Base-by-base conservation (phyloP, 2,113 vertebrate genomes). In the Clarias magur region DNA sequence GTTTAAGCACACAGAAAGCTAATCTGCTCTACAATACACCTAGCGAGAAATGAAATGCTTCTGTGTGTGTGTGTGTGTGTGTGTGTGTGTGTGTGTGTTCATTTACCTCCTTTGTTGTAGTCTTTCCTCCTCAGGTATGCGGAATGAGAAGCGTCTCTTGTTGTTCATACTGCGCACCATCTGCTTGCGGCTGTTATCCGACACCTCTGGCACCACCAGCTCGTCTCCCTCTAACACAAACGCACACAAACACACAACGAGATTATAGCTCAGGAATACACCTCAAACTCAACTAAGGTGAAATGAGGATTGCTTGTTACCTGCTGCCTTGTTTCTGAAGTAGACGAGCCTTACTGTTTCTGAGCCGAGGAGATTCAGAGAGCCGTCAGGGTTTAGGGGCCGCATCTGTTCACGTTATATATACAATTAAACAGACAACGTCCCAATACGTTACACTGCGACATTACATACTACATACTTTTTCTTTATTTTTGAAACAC, bases 251-350 rank as follows among this genome's bases (percentile, higher is more conserved):
- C 59, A 80, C 57, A 84, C 30, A 42, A 16, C 6, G 23, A 88
- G 53, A 42, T 53, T 54, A 79, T 21, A 59, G 48, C 68, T 38
- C 76, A 83, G 25, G 56, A 48, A 81, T 57, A 75, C 48, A 54
- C 57, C 60, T 25, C 13, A 34, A 10, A 10, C 54, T 21, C 19
- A 80, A 38, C 19, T 42, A 21, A 38, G 79, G 27, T 38, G 34
- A 30, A 59, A 8, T 80, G 9, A 27, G 16, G 78, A 34, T 21
- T 1, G 79, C 34, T 30, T 85, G 95, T 94, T 95, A 99, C 98
- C 98, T 88, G 98, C 98, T 95, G 96, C 97, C 92, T 99, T 99
- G 94, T 99, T 99, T 94, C 98, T 98, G 86, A 99, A 99, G 95
- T 99, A 99, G 94, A 99, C 96, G 81, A 99, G 97, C 72, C 98